Evolutionary conservation across 2,797 vertebrate genomes (phyloP).

Genomic region (Typhlichthys subterraneus): DNA sequence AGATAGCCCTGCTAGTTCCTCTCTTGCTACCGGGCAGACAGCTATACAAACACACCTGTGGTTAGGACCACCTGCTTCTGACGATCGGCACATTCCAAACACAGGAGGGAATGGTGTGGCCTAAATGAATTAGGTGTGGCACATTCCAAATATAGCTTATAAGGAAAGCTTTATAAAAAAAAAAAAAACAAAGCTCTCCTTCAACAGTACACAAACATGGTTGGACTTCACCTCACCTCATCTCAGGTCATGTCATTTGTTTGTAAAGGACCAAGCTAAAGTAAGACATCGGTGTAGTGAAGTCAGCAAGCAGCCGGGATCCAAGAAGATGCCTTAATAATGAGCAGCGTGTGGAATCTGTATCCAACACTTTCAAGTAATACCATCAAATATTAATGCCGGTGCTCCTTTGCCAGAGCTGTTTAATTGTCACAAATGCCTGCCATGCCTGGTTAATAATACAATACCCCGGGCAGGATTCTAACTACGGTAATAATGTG

Average conservation of each 20-base stretch:
- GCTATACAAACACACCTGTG: constrained; percentile 64
- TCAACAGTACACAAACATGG: constrained; percentile 2
- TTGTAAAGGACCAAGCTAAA: constrained; percentile 19
- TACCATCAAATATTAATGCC: constrained; percentile 64
- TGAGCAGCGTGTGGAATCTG: constrained; percentile 40
- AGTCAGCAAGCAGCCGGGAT: constrained; percentile 15
- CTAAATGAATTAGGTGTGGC: constrained; percentile 1
- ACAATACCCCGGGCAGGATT: constrained; percentile 49
- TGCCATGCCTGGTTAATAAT: constrained; percentile 59
- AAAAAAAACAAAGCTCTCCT: constrained; percentile 4
- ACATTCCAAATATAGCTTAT: constrained; percentile 16
- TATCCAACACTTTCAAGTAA: constrained; percentile 38
- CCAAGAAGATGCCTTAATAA: constrained; percentile 50
- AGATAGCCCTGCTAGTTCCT: constrained; percentile 8
- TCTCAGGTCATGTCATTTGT: constrained; percentile 12
- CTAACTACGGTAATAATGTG: constrained; percentile 46
- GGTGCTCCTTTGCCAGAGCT: constrained; percentile 38
- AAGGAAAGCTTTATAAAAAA: background rate
- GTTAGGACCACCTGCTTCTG: constrained; percentile 58
- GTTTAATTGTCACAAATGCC: constrained; percentile 56
- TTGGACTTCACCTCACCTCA: constrained; percentile 25
- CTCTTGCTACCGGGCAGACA: constrained; percentile 17
- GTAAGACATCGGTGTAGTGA: constrained; percentile 18
- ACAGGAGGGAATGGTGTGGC: constrained; percentile 26
- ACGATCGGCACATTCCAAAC: constrained; percentile 47